A percentile compares a stretch with the other conserved stretches of the same genome.
phyloP scores from a whole-genome alignment of 2,888 invertebrate genomes.

The Lasioglossum morio region DNA sequence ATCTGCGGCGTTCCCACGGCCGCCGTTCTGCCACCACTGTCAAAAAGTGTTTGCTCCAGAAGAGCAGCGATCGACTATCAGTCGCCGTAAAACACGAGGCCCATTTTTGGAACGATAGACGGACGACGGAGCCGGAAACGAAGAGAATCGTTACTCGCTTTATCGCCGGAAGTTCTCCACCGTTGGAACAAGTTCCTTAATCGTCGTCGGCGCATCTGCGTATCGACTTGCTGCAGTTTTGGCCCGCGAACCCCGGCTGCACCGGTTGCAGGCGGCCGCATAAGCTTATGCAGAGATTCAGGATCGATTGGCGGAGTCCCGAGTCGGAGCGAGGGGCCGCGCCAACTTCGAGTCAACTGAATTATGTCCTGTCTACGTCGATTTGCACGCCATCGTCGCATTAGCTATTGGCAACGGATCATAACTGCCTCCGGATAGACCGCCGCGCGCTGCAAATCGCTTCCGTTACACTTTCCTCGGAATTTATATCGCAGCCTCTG shows the following conservation, averaged over 20 bases:
- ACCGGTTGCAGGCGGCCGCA: conserved; percentile 47
- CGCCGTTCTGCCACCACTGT: not conserved
- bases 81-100: conserved; percentile 4
- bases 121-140: conserved; percentile 14
- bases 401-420: conserved; percentile 80
- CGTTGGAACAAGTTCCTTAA: conserved; percentile 52
- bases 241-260: conserved; percentile 45
- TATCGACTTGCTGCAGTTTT: conserved; percentile 48
- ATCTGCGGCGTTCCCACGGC: not conserved
- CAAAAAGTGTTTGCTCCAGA: not conserved
- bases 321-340: conserved; percentile 42
- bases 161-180: conserved; percentile 48
- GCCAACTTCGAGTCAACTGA: conserved; percentile 78
- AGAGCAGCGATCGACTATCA: conserved; percentile 10
- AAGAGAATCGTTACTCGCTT: conserved; percentile 39
- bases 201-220: conserved; percentile 45
- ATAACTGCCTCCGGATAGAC: conserved; percentile 77
- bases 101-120: not conserved
- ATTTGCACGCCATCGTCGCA: conserved; percentile 79
- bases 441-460: conserved; percentile 76
- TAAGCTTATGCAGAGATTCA: conserved; percentile 69
- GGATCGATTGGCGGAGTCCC: conserved; percentile 70
- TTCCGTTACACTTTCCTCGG: conserved; percentile 77
- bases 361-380: conserved; percentile 77
- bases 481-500: conserved; percentile 71